Percentiles rank a stretch among this genome's conserved stretches.
Conservation (phyloP, 1,140 invertebrate species). For the Saccostrea echinata region DNA sequence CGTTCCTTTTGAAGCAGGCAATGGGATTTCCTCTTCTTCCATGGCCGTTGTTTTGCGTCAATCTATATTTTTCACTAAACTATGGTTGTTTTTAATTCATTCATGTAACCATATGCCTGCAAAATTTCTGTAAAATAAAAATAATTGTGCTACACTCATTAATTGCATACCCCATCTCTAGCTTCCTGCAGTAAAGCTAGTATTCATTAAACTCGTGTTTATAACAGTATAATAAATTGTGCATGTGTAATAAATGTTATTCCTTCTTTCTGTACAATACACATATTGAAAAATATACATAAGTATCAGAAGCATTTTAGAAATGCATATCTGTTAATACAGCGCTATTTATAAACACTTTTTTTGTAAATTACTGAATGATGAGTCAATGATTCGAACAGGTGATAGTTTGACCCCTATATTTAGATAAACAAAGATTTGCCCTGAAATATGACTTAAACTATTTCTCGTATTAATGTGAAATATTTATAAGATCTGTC, state of each 20-base stretch:
- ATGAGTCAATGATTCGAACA: not conserved
- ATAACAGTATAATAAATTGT: too few relatives aligned
- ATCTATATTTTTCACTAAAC: not conserved
- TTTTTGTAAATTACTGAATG: too few relatives aligned
- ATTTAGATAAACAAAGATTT: not conserved
- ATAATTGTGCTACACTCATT: not conserved
- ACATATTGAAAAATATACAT: too few relatives aligned
- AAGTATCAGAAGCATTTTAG: too few relatives aligned
- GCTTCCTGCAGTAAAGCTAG: too few relatives aligned
- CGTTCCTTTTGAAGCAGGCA: slow-evolving; percentile 50
- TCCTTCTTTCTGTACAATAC: too few relatives aligned
- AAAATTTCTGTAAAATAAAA: not conserved
- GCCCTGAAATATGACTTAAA: not conserved
- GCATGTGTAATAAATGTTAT: too few relatives aligned
- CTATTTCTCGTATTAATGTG: not conserved
- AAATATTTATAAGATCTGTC: not conserved
- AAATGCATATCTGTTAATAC: too few relatives aligned
- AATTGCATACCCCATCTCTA: too few relatives aligned
- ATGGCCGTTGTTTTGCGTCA: not conserved
- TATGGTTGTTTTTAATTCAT: not conserved
- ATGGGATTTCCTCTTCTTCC: slow-evolving; percentile 22
- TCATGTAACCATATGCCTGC: not conserved
- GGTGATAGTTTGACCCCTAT: not conserved
- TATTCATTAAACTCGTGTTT: too few relatives aligned
- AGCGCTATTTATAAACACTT: too few relatives aligned